phyloP scores from a whole-genome alignment of 92 coral and sea anemone species.

The Porites rus region DNA sequence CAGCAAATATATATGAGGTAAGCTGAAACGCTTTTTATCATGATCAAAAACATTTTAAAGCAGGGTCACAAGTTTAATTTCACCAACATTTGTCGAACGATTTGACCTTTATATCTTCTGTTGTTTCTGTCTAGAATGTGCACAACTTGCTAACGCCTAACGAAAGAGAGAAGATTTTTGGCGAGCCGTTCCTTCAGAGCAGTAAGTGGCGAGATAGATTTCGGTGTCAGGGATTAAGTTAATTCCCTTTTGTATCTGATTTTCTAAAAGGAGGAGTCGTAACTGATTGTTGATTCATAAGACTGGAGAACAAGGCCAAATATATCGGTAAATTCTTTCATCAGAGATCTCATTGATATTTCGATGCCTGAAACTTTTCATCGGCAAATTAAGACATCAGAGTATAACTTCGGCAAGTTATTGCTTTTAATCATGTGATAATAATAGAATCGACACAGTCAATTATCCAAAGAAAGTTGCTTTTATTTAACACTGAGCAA shows the following conservation, averaged over 20 bases:
- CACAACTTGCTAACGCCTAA: constrained; percentile 36
- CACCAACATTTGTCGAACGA: background rate
- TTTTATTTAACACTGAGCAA: too few relatives aligned
- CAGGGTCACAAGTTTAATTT: constrained; percentile 5
- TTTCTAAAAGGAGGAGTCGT: constrained; percentile 31
- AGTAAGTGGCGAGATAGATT: constrained; percentile 3
- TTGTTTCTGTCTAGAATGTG: constrained; percentile 27
- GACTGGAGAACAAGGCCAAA: constrained; percentile 5
- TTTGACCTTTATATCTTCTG: constrained; percentile 7
- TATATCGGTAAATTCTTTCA: too few relatives aligned
- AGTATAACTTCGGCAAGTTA: too few relatives aligned
- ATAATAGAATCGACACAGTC: too few relatives aligned
- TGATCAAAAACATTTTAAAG: background rate
- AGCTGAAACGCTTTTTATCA: background rate
- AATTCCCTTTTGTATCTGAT: background rate
- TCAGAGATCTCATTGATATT: background rate
- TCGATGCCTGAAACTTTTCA: too few relatives aligned
- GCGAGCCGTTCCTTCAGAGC: constrained; percentile 8
- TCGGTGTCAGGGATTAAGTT: background rate
- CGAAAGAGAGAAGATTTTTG: constrained; percentile 45
- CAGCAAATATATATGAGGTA: constrained; percentile 22
- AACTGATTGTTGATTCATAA: background rate
- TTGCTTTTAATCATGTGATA: too few relatives aligned
- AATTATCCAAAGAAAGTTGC: too few relatives aligned
- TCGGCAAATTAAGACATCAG: too few relatives aligned